Evolutionary conservation across 2,888 invertebrate species (phyloP).

Genomic region (Ecdyonurus torrentis): DNA sequence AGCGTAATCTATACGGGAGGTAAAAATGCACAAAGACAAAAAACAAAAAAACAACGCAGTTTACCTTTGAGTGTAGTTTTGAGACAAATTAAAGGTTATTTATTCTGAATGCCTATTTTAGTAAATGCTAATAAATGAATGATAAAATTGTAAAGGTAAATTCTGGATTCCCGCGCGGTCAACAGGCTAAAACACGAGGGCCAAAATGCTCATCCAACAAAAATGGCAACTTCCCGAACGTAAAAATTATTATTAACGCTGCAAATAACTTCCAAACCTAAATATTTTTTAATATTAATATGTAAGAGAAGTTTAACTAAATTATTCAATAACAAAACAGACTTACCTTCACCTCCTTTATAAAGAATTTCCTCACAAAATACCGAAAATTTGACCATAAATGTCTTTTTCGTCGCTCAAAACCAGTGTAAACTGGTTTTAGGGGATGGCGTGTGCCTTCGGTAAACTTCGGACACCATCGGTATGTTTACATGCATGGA

Average conservation of each 20-base stretch:
- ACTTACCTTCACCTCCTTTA: slow-evolving; percentile 5
- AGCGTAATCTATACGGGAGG: background rate
- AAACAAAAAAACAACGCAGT: background rate
- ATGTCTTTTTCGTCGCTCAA: background rate
- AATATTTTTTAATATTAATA: background rate
- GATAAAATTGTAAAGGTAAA: background rate
- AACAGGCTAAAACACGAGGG: background rate
- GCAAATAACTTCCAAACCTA: background rate
- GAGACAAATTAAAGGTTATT: background rate
- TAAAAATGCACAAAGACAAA: background rate
- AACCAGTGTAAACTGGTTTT: slow-evolving; percentile 6
- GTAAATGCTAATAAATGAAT: background rate
- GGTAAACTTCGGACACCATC: background rate
- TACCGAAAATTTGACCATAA: background rate
- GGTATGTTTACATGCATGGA: slow-evolving; percentile 4
- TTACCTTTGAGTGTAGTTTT: background rate
- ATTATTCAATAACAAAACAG: background rate
- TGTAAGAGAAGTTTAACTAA: background rate
- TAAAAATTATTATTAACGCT: background rate
- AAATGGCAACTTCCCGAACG: background rate
- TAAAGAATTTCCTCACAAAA: background rate
- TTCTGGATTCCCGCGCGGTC: background rate
- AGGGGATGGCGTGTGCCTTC: slow-evolving; percentile 3
- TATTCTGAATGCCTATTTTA: background rate
- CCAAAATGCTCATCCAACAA: background rate